Percentiles rank a stretch among this genome's conserved stretches.
phyloP scores from a whole-genome alignment of 1,140 invertebrate species.

The Bombus affinis region DNA sequence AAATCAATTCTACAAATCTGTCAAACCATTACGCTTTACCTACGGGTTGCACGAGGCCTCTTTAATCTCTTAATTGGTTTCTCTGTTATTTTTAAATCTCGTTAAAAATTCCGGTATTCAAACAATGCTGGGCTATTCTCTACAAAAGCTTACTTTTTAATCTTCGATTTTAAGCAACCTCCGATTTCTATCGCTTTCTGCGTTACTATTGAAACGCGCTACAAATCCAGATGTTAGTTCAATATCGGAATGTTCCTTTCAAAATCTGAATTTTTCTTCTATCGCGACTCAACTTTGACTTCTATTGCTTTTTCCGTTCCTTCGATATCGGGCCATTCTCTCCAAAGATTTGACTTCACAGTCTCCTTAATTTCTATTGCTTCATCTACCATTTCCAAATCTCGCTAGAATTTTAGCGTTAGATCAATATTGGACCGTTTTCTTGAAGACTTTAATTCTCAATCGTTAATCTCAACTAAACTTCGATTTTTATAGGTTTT shows the following conservation, averaged over 20 bases:
- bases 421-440: background rate
- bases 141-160: no score
- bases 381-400: no score
- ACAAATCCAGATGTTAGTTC: background rate
- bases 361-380: no score
- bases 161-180: background rate
- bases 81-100: background rate
- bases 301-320: no score
- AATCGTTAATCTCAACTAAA: background rate
- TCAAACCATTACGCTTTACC: background rate
- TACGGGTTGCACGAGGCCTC: background rate
- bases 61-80: background rate
- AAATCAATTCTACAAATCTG: background rate
- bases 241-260: background rate
- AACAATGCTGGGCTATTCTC: background rate
- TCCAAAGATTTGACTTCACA: rapidly evolving
- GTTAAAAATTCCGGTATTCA: background rate
- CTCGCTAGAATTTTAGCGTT: no score
- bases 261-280: background rate
- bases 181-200: background rate
- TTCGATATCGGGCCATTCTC: no score
- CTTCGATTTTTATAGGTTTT: background rate
- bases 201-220: no score
- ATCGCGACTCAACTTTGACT: background rate
- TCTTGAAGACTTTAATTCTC: background rate